Evolutionary conservation across 2,113 vertebrate species (phyloP).

Genomic region (Dasyprocta punctata): DNA sequence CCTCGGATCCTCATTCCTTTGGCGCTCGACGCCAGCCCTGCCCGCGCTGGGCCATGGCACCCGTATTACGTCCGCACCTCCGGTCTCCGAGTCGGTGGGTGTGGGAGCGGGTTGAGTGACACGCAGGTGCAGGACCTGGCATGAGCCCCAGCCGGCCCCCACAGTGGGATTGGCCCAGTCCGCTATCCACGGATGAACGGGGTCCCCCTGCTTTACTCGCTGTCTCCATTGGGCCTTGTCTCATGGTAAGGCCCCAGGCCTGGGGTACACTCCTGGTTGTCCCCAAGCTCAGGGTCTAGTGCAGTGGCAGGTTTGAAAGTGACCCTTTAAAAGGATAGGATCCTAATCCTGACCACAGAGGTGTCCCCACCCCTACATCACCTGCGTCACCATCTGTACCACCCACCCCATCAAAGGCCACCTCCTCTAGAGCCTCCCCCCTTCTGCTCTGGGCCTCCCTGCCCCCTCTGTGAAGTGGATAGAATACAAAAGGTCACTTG

Average conservation of each 20-base stretch:
- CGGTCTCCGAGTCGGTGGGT: neutral
- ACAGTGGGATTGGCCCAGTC: no score
- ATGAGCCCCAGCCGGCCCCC: neutral
- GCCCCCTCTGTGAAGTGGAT: neutral
- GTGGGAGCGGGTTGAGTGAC: neutral
- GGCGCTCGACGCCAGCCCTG: neutral
- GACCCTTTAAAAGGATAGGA: neutral
- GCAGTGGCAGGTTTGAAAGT: neutral
- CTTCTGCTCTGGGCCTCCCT: neutral
- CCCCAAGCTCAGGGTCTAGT: neutral
- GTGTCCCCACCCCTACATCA: fast-evolving
- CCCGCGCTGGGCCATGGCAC: neutral
- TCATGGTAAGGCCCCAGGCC: neutral
- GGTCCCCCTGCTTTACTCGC: neutral
- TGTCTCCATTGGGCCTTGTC: fast-evolving
- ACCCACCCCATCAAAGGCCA: neutral
- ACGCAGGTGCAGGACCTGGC: neutral
- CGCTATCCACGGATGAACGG: fast-evolving
- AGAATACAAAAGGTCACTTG: neutral
- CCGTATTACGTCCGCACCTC: neutral
- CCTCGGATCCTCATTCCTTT: neutral
- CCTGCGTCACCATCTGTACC: neutral
- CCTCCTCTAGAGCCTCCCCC: neutral
- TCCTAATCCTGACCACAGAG: neutral
- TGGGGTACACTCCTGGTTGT: fast-evolving